Conservation (phyloP, 92 coral and sea anemone genomes). For the Porites cylindrica region DNA sequence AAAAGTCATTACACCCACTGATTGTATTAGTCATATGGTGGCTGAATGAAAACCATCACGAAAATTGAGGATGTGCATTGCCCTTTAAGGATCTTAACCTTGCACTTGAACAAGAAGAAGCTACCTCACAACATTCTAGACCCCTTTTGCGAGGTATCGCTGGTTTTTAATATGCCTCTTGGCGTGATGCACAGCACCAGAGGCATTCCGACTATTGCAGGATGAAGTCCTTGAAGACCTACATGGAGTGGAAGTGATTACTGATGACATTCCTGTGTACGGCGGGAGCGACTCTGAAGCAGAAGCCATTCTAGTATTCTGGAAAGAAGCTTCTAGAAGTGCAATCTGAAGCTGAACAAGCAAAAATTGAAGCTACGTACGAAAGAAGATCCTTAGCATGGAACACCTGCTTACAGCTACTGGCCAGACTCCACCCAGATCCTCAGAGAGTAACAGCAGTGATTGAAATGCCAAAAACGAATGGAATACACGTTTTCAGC, state of each 20-base stretch:
- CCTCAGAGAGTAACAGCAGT: conserved; percentile 52
- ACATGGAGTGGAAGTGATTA: conserved; percentile 25
- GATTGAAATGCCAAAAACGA: conserved; percentile 51
- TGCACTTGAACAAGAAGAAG: background rate
- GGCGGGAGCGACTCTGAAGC: conserved; percentile 29
- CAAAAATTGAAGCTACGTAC: conserved; percentile 41
- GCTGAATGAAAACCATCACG: too few relatives aligned
- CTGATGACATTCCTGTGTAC: conserved; percentile 40
- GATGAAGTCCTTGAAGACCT: conserved; percentile 7
- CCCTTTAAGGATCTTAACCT: background rate
- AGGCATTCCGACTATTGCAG: conserved; percentile 14
- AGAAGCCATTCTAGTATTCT: background rate
- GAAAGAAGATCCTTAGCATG: conserved; percentile 38
- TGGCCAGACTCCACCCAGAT: conserved; percentile 38
- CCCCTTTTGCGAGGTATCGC: background rate
- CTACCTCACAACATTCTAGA: conserved; percentile 2
- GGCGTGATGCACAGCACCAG: conserved; percentile 29
- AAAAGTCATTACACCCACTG: too few relatives aligned
- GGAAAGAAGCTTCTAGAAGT: conserved; percentile 23
- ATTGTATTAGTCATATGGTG: too few relatives aligned
- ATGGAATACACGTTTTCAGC: conserved; percentile 29
- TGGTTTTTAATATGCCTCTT: conserved; percentile 4
- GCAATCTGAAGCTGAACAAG: conserved; percentile 43
- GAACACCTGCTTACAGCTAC: conserved; percentile 34
- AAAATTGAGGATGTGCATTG: background rate